Conservation (phyloP, 2,888 invertebrate species). For the Strigamia crassipes region DNA sequence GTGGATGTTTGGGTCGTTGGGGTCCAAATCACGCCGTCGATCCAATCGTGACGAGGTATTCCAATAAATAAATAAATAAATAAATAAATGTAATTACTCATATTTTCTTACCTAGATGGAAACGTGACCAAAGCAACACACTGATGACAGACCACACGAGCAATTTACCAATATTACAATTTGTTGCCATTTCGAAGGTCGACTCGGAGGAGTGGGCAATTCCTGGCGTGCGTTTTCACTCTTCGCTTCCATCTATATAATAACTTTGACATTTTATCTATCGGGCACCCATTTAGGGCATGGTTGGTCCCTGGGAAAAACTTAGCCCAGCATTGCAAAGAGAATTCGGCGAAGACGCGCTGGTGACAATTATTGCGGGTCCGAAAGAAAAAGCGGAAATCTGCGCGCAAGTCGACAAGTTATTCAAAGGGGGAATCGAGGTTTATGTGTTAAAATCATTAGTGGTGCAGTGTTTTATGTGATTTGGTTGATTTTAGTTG, state of each 20-base stretch:
- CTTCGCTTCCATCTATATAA: background rate
- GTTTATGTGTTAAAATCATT: too few species aligned
- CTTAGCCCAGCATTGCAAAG: slow-evolving; percentile 78
- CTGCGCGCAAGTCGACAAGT: slow-evolving; percentile 65
- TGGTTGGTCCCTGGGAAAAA: slow-evolving; percentile 93
- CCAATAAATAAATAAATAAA: background rate
- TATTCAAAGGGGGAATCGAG: slow-evolving; percentile 68
- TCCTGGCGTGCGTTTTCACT: slow-evolving; percentile 67
- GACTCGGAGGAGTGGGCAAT: slow-evolving; percentile 92
- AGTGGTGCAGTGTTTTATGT: too few species aligned
- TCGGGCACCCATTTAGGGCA: slow-evolving; percentile 64
- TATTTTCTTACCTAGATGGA: slow-evolving; percentile 57
- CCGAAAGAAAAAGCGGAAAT: slow-evolving; percentile 57
- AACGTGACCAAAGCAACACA: slow-evolving; percentile 54
- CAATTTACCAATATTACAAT: slow-evolving; percentile 76
- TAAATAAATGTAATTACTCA: too few species aligned
- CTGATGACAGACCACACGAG: slow-evolving; percentile 52
- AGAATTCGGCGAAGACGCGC: slow-evolving; percentile 95
- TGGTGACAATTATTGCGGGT: slow-evolving; percentile 70
- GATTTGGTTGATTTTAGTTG: slow-evolving; percentile 59
- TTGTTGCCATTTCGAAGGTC: slow-evolving; percentile 84
- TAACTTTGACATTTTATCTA: background rate
- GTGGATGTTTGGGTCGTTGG: slow-evolving; percentile 91
- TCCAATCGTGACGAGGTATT: slow-evolving; percentile 89
- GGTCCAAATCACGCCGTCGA: slow-evolving; percentile 99